A percentile compares a stretch with the other conserved stretches of the same genome.
These are phyloP conservation scores for Gopherus flavomarginatus DNA, from an alignment of 2,113 vertebrate genomes.

Conservation along the genomic window DNA sequence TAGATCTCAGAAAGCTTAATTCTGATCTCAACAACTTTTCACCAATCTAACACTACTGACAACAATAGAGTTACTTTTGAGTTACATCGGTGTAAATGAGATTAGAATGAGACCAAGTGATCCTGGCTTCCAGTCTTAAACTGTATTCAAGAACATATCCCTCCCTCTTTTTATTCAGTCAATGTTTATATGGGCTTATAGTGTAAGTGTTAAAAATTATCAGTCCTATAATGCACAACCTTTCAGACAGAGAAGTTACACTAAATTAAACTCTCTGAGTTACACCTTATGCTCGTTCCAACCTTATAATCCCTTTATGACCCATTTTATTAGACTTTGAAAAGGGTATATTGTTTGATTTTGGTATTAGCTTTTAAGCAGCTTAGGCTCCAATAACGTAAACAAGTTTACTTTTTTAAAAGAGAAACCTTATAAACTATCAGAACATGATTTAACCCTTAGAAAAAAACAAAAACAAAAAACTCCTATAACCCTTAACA, in stretches of 20 bases:
- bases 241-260: constrained; percentile 6
- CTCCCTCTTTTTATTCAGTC: not conserved
- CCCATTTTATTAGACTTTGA: constrained; percentile 43
- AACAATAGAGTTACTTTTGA: not conserved
- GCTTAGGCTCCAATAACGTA: constrained; percentile 66
- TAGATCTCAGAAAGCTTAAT: not conserved
- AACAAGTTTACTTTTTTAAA: constrained; percentile 32
- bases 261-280: not conserved
- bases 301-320: constrained; percentile 53
- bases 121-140: not conserved
- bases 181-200: not conserved
- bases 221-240: constrained; percentile 1
- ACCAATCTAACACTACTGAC: not conserved
- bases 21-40: not conserved
- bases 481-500: not conserved
- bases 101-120: not conserved
- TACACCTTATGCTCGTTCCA: not conserved
- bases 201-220: not conserved
- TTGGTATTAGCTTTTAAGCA: constrained; percentile 60
- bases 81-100: not conserved
- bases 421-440: not conserved
- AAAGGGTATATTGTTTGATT: constrained; percentile 49
- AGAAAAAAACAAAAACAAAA: not conserved
- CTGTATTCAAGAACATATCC: not conserved
- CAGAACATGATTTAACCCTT: not conserved